A percentile compares a stretch with the other conserved stretches of the same genome.
Conservation (phyloP, 1,140 invertebrate genomes). For the Eurosta solidaginis region DNA sequence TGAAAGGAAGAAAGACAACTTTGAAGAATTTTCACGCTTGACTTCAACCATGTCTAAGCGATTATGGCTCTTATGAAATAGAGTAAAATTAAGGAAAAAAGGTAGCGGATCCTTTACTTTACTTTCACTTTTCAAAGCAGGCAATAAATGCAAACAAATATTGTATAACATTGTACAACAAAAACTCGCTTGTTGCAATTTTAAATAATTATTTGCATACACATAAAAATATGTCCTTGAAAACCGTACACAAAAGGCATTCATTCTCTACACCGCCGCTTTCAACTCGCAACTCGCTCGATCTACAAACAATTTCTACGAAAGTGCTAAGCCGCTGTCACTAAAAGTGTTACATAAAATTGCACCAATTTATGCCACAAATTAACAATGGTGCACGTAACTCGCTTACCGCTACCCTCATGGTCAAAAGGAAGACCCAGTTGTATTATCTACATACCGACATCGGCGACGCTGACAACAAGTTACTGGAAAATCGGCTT, state of each 20-base stretch:
- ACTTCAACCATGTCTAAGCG: too few relatives aligned
- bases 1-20: too few relatives aligned
- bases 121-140: neutral
- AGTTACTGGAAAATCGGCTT: neutral
- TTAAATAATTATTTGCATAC: neutral
- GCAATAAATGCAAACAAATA: neutral
- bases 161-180: too few relatives aligned
- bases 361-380: conserved; percentile 23
- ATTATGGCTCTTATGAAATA: too few relatives aligned
- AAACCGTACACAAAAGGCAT: neutral
- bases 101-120: too few relatives aligned
- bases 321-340: neutral
- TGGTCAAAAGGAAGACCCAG: neutral
- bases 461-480: neutral
- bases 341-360: conserved; percentile 20
- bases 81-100: too few relatives aligned
- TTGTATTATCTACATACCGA: neutral
- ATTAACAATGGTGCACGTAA: neutral
- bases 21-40: too few relatives aligned
- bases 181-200: neutral
- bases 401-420: neutral
- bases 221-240: neutral
- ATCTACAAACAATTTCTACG: too few relatives aligned
- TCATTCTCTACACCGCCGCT: neutral
- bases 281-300: too few relatives aligned